These are phyloP conservation scores for Trachelus iudaicus DNA, from an alignment of 2,888 invertebrate species.

Conservation along the genomic window DNA sequence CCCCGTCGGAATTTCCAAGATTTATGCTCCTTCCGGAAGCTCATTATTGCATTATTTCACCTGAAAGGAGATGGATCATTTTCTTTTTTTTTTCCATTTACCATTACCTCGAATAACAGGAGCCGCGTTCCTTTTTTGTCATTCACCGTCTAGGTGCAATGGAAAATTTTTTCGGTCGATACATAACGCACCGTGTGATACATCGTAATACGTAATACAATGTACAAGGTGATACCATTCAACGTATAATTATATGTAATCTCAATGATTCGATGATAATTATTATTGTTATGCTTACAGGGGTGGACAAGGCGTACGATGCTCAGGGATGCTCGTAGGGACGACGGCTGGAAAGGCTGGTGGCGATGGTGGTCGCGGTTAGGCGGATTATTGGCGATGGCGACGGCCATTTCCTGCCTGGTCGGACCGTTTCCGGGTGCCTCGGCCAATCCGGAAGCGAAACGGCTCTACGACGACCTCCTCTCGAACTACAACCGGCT, in stretches of 20 bases:
- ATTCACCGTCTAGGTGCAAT: not conserved
- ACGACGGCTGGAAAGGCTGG: constrained; percentile 63
- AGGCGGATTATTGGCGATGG: constrained; percentile 75
- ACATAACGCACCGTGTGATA: not conserved
- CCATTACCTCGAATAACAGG: not conserved
- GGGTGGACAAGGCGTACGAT: constrained; percentile 89
- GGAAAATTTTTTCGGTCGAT: not conserved
- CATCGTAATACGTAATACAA: not conserved
- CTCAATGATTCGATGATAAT: not conserved
- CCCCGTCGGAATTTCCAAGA: not conserved
- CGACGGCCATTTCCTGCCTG: constrained; percentile 73
- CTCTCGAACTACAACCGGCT: constrained; percentile 95
- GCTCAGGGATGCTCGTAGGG: constrained; percentile 71
- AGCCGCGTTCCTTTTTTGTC: not conserved
- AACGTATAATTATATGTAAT: not conserved
- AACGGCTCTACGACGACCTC: constrained; percentile 94
- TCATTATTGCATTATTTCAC: not conserved
- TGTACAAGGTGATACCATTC: not conserved
- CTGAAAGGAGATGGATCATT: not conserved
- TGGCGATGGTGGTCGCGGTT: constrained; percentile 51
- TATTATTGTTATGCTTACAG: constrained; percentile 64
- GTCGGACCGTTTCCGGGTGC: constrained; percentile 66
- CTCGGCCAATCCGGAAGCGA: constrained; percentile 91
- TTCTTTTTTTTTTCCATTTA: not conserved
- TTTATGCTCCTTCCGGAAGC: not conserved